phyloP scores from a whole-genome alignment of 2,113 vertebrate species.

The Lichenostomus cassidix region DNA sequence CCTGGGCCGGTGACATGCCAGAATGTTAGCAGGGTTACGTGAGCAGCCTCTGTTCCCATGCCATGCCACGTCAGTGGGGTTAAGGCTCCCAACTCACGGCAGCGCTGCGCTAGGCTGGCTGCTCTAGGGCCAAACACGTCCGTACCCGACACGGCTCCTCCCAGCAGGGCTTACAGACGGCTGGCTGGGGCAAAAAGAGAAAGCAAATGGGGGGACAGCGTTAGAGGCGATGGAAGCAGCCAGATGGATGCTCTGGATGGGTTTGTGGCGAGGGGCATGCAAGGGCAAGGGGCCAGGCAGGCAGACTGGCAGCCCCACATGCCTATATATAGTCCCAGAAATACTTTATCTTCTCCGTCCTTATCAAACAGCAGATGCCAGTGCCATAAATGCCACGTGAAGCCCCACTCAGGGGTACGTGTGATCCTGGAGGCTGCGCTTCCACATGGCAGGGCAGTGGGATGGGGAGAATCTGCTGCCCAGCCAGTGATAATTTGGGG shows the following conservation, averaged over 20 bases:
- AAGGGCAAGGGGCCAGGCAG: neutral
- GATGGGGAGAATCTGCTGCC: neutral
- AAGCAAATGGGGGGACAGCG: neutral
- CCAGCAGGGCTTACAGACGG: neutral
- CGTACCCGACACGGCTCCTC: conserved; percentile 50
- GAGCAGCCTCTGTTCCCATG: neutral
- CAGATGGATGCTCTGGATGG: neutral
- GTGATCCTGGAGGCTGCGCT: neutral
- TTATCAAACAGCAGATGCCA: neutral
- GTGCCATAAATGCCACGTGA: neutral
- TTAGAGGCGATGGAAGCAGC: neutral
- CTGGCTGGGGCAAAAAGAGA: conserved; percentile 42
- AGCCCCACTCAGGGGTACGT: accelerated
- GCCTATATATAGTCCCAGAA: neutral
- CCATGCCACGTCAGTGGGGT: conserved; percentile 9
- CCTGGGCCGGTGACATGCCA: accelerated
- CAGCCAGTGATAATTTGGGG: neutral
- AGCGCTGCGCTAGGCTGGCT: conserved; percentile 11
- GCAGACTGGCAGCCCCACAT: accelerated
- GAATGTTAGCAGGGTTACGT: neutral
- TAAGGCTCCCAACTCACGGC: conserved; percentile 48
- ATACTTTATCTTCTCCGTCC: neutral
- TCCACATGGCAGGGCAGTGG: neutral
- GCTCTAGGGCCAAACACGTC: conserved; percentile 32
- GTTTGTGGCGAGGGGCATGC: neutral